These are phyloP conservation scores for Pachycephala philippinensis DNA, from an alignment of 2,113 vertebrate genomes.

Conservation along the genomic window DNA sequence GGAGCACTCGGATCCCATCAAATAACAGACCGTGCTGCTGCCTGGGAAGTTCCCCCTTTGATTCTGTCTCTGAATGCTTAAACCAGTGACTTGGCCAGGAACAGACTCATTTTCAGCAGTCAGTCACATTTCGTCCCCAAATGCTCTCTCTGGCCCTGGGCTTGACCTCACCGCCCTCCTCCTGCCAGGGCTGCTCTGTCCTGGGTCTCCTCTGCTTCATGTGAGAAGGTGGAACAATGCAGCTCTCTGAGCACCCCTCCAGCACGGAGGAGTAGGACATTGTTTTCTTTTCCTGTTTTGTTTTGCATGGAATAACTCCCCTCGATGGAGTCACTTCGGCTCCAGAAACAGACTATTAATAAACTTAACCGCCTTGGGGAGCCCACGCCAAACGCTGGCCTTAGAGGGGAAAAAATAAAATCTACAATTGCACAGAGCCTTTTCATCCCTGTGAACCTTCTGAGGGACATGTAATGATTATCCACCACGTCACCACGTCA, in stretches of 20 bases:
- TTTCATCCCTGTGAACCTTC: background rate
- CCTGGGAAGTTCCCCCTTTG: background rate
- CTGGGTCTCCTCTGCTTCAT: background rate
- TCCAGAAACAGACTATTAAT: slow-evolving; percentile 47
- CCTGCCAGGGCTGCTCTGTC: background rate
- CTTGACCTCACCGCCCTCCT: background rate
- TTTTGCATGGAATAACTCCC: slow-evolving; percentile 8
- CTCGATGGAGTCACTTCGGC: background rate
- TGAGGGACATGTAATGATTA: background rate
- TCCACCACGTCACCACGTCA: background rate
- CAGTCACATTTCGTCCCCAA: background rate
- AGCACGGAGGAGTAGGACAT: background rate
- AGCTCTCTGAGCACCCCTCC: background rate
- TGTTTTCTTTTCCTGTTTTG: slow-evolving; percentile 60
- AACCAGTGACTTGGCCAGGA: background rate
- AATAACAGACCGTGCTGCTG: background rate
- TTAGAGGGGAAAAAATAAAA: background rate
- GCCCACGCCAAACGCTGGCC: background rate
- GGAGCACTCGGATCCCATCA: background rate
- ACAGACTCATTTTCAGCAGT: background rate
- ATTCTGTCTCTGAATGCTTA: background rate
- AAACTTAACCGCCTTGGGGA: background rate
- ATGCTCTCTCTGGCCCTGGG: background rate
- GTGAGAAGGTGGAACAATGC: slow-evolving; percentile 4
- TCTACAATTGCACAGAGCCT: background rate